A percentile compares a stretch with the other conserved stretches of the same genome.
phyloP scores from a whole-genome alignment of 1,140 invertebrate species.

The Apis laboriosa region DNA sequence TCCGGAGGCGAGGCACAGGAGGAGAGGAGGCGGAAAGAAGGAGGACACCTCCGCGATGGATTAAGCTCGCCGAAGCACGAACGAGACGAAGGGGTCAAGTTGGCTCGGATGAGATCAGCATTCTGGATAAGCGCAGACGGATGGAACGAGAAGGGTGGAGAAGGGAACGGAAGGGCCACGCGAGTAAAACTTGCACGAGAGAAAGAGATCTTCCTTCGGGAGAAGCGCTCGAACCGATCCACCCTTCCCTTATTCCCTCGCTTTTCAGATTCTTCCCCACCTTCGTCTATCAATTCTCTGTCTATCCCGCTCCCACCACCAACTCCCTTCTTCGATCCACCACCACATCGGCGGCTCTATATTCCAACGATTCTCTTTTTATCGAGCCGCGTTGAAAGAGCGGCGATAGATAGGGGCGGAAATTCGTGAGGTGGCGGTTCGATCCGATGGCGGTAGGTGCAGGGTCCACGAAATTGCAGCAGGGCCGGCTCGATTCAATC shows the following conservation, averaged over 20 bases:
- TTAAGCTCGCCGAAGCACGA: slow-evolving; percentile 64
- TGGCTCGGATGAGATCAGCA: slow-evolving; percentile 66
- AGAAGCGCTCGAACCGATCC: slow-evolving; percentile 40
- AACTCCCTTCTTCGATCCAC: slow-evolving; percentile 1
- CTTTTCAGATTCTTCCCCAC: slow-evolving; percentile 35
- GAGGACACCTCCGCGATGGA: slow-evolving; percentile 57
- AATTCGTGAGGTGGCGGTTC: slow-evolving; percentile 37
- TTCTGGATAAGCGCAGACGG: slow-evolving; percentile 58
- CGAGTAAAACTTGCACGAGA: neutral
- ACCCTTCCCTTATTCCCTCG: neutral
- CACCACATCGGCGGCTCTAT: neutral
- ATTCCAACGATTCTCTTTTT: slow-evolving; percentile 16
- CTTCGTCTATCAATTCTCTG: neutral
- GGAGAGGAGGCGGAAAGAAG: slow-evolving; percentile 28
- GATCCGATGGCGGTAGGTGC: slow-evolving; percentile 12
- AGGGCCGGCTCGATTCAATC: slow-evolving; percentile 56
- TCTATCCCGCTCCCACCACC: neutral
- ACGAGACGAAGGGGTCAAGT: slow-evolving; percentile 66
- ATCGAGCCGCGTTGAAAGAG: slow-evolving; percentile 31
- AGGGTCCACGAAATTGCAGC: slow-evolving; percentile 53
- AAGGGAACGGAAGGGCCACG: slow-evolving; percentile 7
- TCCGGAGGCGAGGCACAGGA: slow-evolving; percentile 51
- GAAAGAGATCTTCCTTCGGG: slow-evolving; percentile 24
- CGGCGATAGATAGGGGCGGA: slow-evolving; percentile 40
- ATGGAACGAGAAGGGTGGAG: slow-evolving; percentile 28